Percentiles rank a stretch among this genome's conserved stretches.
phyloP scores from a whole-genome alignment of 2,113 vertebrate species.

The Sinocyclocheilus grahami region DNA sequence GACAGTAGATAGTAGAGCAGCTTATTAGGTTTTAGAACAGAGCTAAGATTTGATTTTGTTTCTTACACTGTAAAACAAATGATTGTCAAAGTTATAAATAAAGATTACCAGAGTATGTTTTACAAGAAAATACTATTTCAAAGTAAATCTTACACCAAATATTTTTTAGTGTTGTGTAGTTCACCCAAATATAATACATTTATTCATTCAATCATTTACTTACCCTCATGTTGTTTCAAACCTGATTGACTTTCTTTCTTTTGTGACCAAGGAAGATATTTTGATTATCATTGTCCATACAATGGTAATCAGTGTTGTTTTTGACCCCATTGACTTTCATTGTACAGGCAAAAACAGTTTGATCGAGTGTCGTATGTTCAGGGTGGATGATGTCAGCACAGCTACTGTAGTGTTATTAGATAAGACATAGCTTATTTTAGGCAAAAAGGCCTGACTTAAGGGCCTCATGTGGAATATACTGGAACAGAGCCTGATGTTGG shows the following conservation, averaged over 20 bases:
- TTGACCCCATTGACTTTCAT: not conserved
- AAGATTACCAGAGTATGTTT: too few relatives aligned
- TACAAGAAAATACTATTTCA: too few relatives aligned
- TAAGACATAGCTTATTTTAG: slow-evolving; percentile 27
- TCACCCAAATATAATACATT: not conserved
- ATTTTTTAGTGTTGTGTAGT: too few relatives aligned
- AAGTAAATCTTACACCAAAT: too few relatives aligned
- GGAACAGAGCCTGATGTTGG: slow-evolving; percentile 31
- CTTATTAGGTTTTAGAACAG: too few relatives aligned
- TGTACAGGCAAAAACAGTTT: not conserved
- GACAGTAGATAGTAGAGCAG: too few relatives aligned
- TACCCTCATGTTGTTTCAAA: not conserved
- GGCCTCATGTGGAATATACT: slow-evolving; percentile 30
- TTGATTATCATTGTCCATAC: not conserved
- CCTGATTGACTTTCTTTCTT: not conserved
- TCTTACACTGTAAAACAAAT: too few relatives aligned
- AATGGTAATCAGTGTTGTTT: not conserved
- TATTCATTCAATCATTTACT: not conserved
- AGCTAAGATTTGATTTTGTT: too few relatives aligned
- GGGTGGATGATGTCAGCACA: not conserved
- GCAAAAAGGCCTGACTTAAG: not conserved
- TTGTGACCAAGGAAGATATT: not conserved
- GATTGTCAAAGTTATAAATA: too few relatives aligned
- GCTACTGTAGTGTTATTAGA: slow-evolving; percentile 19
- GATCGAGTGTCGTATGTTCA: not conserved